These are phyloP conservation scores for Antitype chi DNA, from an alignment of 2,888 invertebrate genomes.

Conservation along the genomic window DNA sequence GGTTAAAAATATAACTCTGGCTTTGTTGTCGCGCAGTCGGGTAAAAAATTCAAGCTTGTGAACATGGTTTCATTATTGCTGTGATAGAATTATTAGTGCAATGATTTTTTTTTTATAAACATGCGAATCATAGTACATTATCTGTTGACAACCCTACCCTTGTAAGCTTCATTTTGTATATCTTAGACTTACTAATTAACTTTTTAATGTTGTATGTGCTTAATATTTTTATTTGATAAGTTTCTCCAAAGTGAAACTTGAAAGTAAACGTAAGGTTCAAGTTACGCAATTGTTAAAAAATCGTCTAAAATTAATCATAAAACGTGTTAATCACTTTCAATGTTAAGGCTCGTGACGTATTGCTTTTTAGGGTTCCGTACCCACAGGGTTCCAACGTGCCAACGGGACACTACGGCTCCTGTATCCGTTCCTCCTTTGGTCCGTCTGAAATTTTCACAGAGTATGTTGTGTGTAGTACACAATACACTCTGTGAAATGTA, in stretches of 20 bases:
- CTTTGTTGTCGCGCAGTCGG: neutral
- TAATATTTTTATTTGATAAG: slow-evolving; percentile 53
- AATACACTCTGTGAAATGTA: no score
- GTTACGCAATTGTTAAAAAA: slow-evolving; percentile 47
- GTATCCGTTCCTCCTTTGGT: neutral
- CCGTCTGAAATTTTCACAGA: neutral
- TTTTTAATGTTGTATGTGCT: slow-evolving; percentile 45
- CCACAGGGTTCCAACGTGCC: neutral
- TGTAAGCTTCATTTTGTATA: slow-evolving; percentile 39
- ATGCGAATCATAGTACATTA: neutral
- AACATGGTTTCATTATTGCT: neutral
- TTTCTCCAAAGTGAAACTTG: slow-evolving; percentile 63
- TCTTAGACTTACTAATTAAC: slow-evolving; percentile 56
- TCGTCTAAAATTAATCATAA: slow-evolving; percentile 44
- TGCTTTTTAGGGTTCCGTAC: neutral
- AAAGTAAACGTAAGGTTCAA: slow-evolving; percentile 45
- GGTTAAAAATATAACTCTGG: no score
- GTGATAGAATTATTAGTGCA: no score
- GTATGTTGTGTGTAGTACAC: no score
- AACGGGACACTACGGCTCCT: neutral
- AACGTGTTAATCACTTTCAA: slow-evolving; percentile 23
- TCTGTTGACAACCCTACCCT: slow-evolving; percentile 49
- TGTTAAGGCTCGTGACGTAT: slow-evolving; percentile 27
- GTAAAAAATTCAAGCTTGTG: neutral
- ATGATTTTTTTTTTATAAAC: neutral